Evolutionary conservation across 2,888 invertebrate species (phyloP), one percentile per base, ranked within the genome.

Genomic region (Caenorhabditis imperialis): DNA sequence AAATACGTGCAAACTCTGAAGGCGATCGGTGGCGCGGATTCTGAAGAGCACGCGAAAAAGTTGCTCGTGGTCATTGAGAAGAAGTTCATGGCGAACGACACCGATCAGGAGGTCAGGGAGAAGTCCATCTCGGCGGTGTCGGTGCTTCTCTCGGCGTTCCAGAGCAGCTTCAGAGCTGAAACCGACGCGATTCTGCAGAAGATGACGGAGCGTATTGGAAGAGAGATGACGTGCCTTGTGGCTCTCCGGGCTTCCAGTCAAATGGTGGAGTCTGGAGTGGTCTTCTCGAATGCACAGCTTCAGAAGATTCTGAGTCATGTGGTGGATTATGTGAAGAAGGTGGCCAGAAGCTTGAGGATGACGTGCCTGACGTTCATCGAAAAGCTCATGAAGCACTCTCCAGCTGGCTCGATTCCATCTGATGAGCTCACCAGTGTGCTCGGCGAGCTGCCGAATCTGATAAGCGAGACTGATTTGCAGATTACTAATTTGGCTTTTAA

Each of bases 81-180:
- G 71, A 92, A 96, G 69, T 91, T 99, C 38, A 93, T 93, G 85
- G 94, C 97, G 33, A 94, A 96, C 0, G 98, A 99, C 88, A 96
- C 98, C 88, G 99, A 99, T 90, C 98, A 85, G 79, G 99, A 99
- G 90, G 98, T 99, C 0, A 98, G 99, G 89, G 99, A 99, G 88
- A 92, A 96, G 23, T 96, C 99, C 10, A 98, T 99, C 77, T 93
- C 95, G 95, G 97, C 85, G 94, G 95, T 93, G n/a, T 65, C 60
- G 14, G 33, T 25, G 89, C 93, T 97, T 53, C 92, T 98, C 51
- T 93, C 94, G 73, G 94, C 94, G 89, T 92, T 97, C 81, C 96
- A 96, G 0, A 95, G 96, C 89, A 92, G 92, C 82, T 89, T 96
- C 54, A 91, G 12, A 3, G 40, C 22, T 6, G 40, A 73, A 25